Conservation (phyloP, 1,140 invertebrate genomes). For the Sminthurides bifidus region DNA sequence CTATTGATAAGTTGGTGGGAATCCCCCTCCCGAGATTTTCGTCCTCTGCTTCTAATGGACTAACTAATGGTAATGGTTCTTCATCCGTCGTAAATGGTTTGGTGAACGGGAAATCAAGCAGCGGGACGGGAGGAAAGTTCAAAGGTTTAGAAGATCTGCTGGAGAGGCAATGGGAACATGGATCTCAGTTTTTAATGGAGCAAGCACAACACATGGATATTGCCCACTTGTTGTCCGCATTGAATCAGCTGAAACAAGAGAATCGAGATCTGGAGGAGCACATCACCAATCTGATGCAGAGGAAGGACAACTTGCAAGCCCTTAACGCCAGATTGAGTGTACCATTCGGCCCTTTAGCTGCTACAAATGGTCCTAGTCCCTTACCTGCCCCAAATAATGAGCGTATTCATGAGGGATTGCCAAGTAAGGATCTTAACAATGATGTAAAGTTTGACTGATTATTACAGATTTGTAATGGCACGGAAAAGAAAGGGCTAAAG, state of each 20-base stretch:
- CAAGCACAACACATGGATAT: constrained; percentile 94
- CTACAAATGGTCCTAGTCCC: too few species aligned
- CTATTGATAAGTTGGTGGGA: constrained; percentile 43
- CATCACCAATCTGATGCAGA: constrained; percentile 59
- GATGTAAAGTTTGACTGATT: too few species aligned
- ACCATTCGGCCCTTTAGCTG: constrained; percentile 55
- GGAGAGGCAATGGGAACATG: constrained; percentile 93
- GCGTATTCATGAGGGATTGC: too few species aligned
- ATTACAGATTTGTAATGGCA: too few species aligned
- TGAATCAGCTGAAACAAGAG: constrained; percentile 84
- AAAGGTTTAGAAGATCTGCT: constrained; percentile 83
- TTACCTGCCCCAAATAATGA: too few species aligned
- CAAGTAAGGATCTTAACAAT: too few species aligned
- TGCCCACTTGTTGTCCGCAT: constrained; percentile 82
- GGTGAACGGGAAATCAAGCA: neutral
- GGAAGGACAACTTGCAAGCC: constrained; percentile 83
- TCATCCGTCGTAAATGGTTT: neutral
- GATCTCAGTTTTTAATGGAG: constrained; percentile 93
- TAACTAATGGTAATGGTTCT: neutral
- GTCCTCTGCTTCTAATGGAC: neutral
- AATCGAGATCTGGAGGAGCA: constrained; percentile 85
- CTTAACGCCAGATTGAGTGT: constrained; percentile 86
- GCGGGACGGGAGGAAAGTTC: constrained; percentile 33
- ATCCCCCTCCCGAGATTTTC: constrained; percentile 32
- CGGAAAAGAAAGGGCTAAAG: too few species aligned